Evolutionary conservation across 2,113 vertebrate species (phyloP), one percentile per base, ranked within the genome.

Genomic region (Python bivittatus): DNA sequence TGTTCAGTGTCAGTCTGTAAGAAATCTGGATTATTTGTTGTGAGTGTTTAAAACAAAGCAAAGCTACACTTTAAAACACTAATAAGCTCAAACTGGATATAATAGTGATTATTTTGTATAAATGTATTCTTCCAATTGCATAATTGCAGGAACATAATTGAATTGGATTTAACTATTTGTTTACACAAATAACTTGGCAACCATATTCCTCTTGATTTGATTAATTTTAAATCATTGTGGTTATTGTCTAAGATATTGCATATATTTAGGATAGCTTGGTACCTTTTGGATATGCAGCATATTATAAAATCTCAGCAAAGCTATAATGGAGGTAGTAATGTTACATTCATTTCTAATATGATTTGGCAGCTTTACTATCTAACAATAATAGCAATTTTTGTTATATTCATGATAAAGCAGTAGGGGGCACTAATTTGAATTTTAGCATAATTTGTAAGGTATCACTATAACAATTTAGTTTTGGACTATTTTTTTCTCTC

Each of bases 341-440:
- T 86, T 84, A 84, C 2, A 27, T 4, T 54, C 48, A 27, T 85
- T 86, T 54, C 52, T 29, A 54, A 6, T 86, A 27, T 86, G 53
- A 22, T 48, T 83, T 92, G 88, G 42, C 90, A 33, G 86, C 4
- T 4, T 48, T 48, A 48, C 48, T 79, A n/a, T 17, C 68, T 53
- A 10, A 90, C 27, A 61, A 48, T 48, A 48, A 48, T 48, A 48
- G 48, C 48, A 48, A 48, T 48, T 48, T 48, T 48, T 48, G 48
- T 48, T 57, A 57, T 8, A 0, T 1, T 57, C 58, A 48, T 84
- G 92, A 92, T 4, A 1, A 48, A 91, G 87, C 94, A 94, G 94
- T 89, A 96, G 95, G 79, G 92, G 94, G 95, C 93, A 93, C 56
- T 48, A 42, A 38, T 13, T 53, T 5, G n/a, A 60, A 11, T 53